Percentiles rank a stretch among this genome's conserved stretches.
Conservation (phyloP, 2,113 vertebrate species). For the Ptilonorhynchus violaceus region DNA sequence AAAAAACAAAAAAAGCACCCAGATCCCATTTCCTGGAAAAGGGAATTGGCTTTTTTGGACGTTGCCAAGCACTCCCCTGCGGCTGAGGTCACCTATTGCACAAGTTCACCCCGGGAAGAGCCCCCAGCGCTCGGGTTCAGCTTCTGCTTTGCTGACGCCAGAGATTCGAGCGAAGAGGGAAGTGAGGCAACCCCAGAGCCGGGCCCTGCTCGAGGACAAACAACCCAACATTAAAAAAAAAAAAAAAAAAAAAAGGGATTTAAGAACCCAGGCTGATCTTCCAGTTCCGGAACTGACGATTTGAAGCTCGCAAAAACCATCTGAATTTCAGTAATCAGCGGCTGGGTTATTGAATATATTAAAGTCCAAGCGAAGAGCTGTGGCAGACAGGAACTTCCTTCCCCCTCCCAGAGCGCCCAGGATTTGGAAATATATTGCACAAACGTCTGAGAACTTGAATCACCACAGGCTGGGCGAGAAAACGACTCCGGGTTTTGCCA, state of each 20-base stretch:
- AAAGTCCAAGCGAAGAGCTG: neutral
- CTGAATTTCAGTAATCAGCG: neutral
- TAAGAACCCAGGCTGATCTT: neutral
- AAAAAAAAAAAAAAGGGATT: neutral
- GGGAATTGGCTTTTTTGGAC: neutral
- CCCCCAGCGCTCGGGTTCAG: neutral
- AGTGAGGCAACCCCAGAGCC: neutral
- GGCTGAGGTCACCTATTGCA: conserved; percentile 71
- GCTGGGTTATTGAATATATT: neutral
- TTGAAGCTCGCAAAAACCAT: neutral
- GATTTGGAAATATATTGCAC: conserved; percentile 68
- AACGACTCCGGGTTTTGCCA: neutral
- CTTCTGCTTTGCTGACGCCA: neutral
- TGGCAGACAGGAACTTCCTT: neutral
- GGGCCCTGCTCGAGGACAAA: neutral
- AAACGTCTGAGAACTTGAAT: conserved; percentile 69
- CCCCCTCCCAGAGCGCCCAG: neutral
- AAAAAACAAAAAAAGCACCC: neutral
- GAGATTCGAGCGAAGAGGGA: neutral
- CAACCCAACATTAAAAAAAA: neutral
- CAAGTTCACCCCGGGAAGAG: conserved; percentile 56
- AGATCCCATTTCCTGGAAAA: neutral
- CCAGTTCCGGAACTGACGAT: neutral
- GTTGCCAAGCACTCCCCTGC: neutral
- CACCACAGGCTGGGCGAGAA: conserved; percentile 1